These are phyloP conservation scores for Tetranychus piercei DNA, from an alignment of 2,888 invertebrate species.

Conservation along the genomic window DNA sequence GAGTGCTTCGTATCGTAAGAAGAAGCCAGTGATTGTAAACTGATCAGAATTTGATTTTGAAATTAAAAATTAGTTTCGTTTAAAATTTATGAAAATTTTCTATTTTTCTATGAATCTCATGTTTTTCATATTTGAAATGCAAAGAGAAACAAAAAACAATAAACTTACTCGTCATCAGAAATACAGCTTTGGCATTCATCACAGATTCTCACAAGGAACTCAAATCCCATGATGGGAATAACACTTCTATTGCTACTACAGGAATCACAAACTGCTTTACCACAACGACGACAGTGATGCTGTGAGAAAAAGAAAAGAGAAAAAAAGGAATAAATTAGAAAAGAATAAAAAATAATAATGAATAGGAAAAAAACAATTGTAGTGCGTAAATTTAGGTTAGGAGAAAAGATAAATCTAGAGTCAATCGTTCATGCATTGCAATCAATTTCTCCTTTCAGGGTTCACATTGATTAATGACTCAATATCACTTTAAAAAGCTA, in stretches of 20 bases:
- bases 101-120: no score
- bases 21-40: conserved; percentile 73
- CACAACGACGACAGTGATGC: conserved; percentile 50
- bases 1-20: conserved; percentile 90
- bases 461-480: not conserved
- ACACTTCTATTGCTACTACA: conserved; percentile 73
- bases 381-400: not conserved
- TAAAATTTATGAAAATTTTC: no score
- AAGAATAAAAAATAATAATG: not conserved
- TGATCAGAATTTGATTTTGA: conserved; percentile 32
- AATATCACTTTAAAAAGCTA: not conserved
- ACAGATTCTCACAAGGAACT: conserved; percentile 89
- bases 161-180: conserved; percentile 63
- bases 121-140: no score
- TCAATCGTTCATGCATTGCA: not conserved
- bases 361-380: conserved; percentile 4
- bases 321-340: not conserved
- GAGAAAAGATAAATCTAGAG: not conserved
- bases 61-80: no score
- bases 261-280: conserved; percentile 78
- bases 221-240: conserved; percentile 91
- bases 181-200: conserved; percentile 67
- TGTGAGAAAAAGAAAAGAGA: conserved; percentile 27
- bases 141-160: no score
- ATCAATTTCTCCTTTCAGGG: not conserved